These are phyloP conservation scores for Limanda limanda DNA, from an alignment of 2,113 vertebrate genomes.

Conservation along the genomic window DNA sequence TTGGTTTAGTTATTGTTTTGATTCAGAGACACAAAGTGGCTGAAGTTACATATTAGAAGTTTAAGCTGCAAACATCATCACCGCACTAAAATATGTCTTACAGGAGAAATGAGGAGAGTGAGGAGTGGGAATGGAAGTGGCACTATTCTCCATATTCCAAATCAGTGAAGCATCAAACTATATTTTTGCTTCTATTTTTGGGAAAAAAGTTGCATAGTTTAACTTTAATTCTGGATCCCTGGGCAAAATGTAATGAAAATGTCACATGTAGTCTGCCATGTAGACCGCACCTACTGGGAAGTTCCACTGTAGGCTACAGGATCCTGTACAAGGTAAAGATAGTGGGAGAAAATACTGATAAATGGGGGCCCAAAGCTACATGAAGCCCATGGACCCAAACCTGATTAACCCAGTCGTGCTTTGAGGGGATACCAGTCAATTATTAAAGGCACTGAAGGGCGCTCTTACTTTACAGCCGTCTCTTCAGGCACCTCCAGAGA, in stretches of 20 bases:
- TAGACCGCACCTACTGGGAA: background rate
- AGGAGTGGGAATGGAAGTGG: no score
- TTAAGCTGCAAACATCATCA: no score
- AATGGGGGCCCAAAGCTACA: background rate
- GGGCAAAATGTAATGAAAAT: slow-evolving; percentile 2
- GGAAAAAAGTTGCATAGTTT: no score
- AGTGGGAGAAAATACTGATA: background rate
- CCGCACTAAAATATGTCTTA: no score
- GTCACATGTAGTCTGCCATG: background rate
- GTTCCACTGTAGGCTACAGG: background rate
- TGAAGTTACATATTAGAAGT: no score
- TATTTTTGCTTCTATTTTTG: no score
- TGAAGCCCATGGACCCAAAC: background rate
- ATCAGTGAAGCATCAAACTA: no score
- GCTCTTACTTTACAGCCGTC: slow-evolving; percentile 93
- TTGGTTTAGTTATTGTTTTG: no score
- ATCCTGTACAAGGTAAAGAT: background rate
- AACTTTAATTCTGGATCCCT: background rate
- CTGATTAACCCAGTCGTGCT: background rate
- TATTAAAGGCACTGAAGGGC: background rate
- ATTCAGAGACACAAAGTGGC: no score
- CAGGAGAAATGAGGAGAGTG: no score
- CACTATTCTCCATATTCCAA: no score
- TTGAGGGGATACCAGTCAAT: background rate
- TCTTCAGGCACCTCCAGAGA: slow-evolving; percentile 94